These are phyloP conservation scores for Eulacestoma nigropectus DNA, from an alignment of 2,113 vertebrate species.

Conservation along the genomic window DNA sequence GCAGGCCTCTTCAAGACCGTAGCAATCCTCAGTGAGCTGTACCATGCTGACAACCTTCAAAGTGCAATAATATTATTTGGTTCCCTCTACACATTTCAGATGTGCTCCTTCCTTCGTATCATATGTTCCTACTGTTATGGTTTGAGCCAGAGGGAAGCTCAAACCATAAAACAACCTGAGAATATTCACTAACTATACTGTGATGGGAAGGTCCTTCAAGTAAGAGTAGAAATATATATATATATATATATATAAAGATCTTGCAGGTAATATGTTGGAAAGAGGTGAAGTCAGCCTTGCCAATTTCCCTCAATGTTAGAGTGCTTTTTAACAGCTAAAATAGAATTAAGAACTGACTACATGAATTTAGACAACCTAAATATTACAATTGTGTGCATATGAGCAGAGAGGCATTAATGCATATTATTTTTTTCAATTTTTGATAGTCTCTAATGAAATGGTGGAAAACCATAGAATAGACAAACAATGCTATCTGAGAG, in stretches of 20 bases:
- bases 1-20: neutral
- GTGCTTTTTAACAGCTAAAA: neutral
- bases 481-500: neutral
- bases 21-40: neutral
- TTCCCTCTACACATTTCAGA: neutral
- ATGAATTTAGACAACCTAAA: neutral
- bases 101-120: neutral
- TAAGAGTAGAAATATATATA: neutral
- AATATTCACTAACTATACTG: neutral
- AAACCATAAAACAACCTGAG: neutral
- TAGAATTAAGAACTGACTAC: neutral
- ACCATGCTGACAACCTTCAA: neutral
- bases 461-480: neutral
- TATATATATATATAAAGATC: neutral
- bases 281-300: neutral
- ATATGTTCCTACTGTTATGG: fast-evolving
- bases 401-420: neutral
- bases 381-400: neutral
- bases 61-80: neutral
- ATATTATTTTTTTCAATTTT: neutral
- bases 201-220: neutral
- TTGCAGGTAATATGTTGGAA: neutral
- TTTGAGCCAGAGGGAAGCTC: neutral
- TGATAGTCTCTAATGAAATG: neutral
- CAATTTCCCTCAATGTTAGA: neutral